Conservation (phyloP, 2,113 vertebrate species). For the Hemicordylus capensis region DNA sequence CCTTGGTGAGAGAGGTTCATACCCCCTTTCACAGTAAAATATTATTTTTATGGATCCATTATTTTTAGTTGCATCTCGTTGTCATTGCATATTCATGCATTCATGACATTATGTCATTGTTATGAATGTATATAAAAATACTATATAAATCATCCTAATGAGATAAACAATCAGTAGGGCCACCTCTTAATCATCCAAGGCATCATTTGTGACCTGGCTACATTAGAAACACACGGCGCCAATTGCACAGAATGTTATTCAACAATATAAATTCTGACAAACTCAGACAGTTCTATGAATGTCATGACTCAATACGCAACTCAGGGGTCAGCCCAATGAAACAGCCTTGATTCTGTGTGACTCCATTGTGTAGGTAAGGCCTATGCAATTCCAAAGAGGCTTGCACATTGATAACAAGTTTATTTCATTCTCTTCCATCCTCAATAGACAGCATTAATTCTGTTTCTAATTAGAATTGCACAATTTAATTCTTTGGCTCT, state of each 20-base stretch:
- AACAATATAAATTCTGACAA: neutral
- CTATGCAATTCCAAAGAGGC: conserved; percentile 18
- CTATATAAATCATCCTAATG: neutral
- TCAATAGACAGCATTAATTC: conserved; percentile 51
- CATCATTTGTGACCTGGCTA: neutral
- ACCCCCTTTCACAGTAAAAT: conserved; percentile 21
- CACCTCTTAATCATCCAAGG: neutral
- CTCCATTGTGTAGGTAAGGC: neutral
- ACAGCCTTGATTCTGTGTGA: neutral
- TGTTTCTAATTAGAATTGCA: conserved; percentile 60
- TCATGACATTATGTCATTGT: conserved; percentile 32
- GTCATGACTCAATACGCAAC: neutral
- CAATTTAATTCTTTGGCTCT: conserved; percentile 67
- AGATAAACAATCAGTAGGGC: conserved; percentile 16
- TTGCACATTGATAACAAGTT: neutral
- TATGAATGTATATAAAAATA: conserved; percentile 18
- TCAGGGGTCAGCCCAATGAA: neutral
- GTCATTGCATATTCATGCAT: conserved; percentile 17
- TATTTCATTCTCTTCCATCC: conserved; percentile 24
- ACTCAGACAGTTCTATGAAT: neutral
- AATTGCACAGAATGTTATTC: neutral
- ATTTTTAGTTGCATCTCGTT: conserved; percentile 19
- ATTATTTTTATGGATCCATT: conserved; percentile 28
- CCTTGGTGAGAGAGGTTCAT: neutral
- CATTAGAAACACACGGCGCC: neutral